Conservation (phyloP, 64 coral and sea anemone species). For the Pocillopora verrucosa region DNA sequence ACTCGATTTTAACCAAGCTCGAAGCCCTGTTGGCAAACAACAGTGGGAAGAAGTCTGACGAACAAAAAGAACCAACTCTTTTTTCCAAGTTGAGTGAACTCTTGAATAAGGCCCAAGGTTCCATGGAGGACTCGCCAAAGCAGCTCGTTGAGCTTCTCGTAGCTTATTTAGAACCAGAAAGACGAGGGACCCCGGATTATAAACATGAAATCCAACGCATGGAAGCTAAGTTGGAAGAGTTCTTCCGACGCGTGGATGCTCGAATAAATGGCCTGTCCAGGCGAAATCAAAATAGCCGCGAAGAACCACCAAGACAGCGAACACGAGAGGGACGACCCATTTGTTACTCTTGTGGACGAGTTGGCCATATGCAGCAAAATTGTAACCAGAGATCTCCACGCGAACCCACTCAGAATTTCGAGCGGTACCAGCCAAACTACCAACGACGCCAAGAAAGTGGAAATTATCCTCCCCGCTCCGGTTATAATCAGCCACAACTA, state of each 20-base stretch:
- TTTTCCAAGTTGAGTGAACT: too few relatives aligned
- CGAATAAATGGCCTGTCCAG: neutral
- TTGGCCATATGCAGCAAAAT: neutral
- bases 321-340: neutral
- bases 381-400: neutral
- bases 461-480: neutral
- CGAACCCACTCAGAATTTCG: neutral
- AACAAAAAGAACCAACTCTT: too few relatives aligned
- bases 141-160: too few relatives aligned
- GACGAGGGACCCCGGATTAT: too few relatives aligned
- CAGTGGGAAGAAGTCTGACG: too few relatives aligned
- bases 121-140: too few relatives aligned
- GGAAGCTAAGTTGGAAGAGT: too few relatives aligned
- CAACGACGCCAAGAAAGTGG: neutral
- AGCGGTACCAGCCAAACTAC: neutral
- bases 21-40: too few relatives aligned
- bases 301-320: neutral
- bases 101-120: too few relatives aligned
- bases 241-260: neutral
- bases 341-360: neutral
- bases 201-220: too few relatives aligned
- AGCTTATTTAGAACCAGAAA: too few relatives aligned
- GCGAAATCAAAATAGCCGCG: neutral
- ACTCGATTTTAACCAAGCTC: too few relatives aligned
- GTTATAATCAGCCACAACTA: neutral